Conservation (phyloP, 2,888 invertebrate species). For the Drosophila differens region DNA sequence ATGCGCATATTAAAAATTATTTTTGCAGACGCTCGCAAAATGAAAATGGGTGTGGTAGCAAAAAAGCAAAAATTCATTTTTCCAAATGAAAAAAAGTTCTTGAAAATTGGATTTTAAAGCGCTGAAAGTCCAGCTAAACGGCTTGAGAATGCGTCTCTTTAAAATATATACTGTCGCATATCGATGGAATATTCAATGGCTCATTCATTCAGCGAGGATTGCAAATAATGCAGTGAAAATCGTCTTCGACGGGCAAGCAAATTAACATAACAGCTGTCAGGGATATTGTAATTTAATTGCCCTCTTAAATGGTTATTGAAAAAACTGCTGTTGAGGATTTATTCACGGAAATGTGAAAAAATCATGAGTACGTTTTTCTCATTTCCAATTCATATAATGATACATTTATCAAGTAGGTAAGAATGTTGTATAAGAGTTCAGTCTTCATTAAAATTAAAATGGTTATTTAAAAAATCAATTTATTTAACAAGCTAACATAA, state of each 20-base stretch:
- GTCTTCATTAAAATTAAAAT: background rate
- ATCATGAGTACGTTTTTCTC: background rate
- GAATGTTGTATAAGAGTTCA: background rate
- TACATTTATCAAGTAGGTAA: background rate
- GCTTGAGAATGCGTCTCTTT: slow-evolving; percentile 21
- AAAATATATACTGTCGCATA: slow-evolving; percentile 32
- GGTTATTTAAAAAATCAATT: background rate
- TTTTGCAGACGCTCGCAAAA: slow-evolving; percentile 56
- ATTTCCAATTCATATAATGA: background rate
- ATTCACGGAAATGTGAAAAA: background rate
- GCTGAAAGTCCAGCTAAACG: background rate
- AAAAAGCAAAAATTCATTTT: slow-evolving; percentile 8
- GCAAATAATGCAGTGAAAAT: slow-evolving; percentile 19
- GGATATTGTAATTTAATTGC: slow-evolving; percentile 50
- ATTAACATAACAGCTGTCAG: slow-evolving; percentile 47
- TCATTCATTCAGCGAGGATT: slow-evolving; percentile 50
- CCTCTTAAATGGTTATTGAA: slow-evolving; percentile 8
- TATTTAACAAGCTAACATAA: background rate
- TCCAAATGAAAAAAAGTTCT: slow-evolving; percentile 69
- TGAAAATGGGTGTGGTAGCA: slow-evolving; percentile 45
- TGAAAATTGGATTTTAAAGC: slow-evolving; percentile 60
- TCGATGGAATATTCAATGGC: slow-evolving; percentile 43
- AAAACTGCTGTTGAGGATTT: background rate
- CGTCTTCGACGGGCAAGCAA: slow-evolving; percentile 25
- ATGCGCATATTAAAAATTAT: slow-evolving; percentile 75